These are phyloP conservation scores for Drosophila maculinotata DNA, from an alignment of 2,888 invertebrate genomes.

Conservation along the genomic window DNA sequence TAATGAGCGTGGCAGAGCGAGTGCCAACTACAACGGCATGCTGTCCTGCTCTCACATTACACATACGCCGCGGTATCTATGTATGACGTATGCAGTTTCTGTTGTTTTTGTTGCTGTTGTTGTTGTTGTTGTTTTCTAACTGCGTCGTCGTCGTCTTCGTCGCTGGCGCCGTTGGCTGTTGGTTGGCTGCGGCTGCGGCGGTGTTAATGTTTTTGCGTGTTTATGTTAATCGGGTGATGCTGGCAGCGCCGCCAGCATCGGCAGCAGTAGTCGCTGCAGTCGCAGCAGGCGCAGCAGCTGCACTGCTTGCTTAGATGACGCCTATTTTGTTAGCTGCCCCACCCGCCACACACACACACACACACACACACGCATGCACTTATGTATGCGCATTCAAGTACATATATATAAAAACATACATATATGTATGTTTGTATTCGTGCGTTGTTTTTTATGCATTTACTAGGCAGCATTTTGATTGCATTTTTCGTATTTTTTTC, in stretches of 20 bases:
- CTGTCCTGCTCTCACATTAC: conserved; percentile 68
- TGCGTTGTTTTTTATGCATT: conserved; percentile 75
- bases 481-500: conserved; percentile 62
- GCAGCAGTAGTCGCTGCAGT: conserved; percentile 15
- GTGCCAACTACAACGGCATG: conserved; percentile 39
- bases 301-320: conserved; percentile 76
- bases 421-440: conserved; percentile 49
- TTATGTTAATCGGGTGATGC: conserved; percentile 82
- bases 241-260: conserved; percentile 38
- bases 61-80: conserved; percentile 81
- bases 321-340: conserved; percentile 68
- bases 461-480: conserved; percentile 75
- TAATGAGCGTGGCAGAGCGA: conserved; percentile 79
- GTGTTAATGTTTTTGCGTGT: conserved; percentile 84
- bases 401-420: conserved; percentile 12
- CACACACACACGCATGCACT: conserved; percentile 22
- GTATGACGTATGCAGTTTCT: conserved; percentile 57
- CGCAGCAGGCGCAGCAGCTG: conserved; percentile 18
- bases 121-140: conserved; percentile 77
- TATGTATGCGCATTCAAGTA: conserved; percentile 21
- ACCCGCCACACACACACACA: conserved; percentile 23
- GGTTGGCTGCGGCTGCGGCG: conserved; percentile 66
- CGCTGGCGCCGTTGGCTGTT: conserved; percentile 65
- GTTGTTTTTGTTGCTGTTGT: conserved; percentile 33
- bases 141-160: conserved; percentile 70